Percentiles rank a stretch among this genome's conserved stretches.
Conservation (phyloP, 2,113 vertebrate genomes). For the Rissa tridactyla region DNA sequence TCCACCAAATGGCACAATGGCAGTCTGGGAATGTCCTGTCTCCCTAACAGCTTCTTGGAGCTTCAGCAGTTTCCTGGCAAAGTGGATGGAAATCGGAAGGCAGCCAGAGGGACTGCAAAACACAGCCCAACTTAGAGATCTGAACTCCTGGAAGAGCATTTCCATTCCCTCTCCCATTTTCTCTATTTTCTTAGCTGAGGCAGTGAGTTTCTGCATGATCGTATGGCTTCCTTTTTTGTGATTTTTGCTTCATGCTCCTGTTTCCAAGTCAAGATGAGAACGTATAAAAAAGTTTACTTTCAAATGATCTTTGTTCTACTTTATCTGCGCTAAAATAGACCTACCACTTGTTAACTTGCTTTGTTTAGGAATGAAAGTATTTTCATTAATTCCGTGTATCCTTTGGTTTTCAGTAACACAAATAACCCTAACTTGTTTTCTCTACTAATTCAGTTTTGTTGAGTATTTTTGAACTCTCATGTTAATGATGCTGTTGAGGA, state of each 20-base stretch:
- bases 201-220: background rate
- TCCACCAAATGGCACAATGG: conserved; percentile 66
- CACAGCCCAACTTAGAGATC: conserved; percentile 5
- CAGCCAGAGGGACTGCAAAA: conserved; percentile 81
- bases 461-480: background rate
- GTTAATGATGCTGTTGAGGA: background rate
- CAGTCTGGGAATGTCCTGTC: conserved; percentile 80
- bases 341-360: background rate
- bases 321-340: background rate
- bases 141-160: background rate
- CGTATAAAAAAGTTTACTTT: background rate
- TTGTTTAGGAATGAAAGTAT: background rate
- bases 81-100: conserved; percentile 80
- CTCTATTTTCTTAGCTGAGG: background rate
- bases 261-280: background rate
- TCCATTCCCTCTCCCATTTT: background rate
- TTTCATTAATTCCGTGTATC: background rate
- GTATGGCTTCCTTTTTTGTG: background rate
- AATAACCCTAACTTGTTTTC: background rate
- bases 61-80: conserved; percentile 73
- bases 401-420: background rate
- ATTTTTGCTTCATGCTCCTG: background rate
- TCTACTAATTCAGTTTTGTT: background rate
- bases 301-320: background rate
- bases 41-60: conserved; percentile 76